Conservation (phyloP, 1,140 invertebrate genomes). For the Aphidius gifuensis region DNA sequence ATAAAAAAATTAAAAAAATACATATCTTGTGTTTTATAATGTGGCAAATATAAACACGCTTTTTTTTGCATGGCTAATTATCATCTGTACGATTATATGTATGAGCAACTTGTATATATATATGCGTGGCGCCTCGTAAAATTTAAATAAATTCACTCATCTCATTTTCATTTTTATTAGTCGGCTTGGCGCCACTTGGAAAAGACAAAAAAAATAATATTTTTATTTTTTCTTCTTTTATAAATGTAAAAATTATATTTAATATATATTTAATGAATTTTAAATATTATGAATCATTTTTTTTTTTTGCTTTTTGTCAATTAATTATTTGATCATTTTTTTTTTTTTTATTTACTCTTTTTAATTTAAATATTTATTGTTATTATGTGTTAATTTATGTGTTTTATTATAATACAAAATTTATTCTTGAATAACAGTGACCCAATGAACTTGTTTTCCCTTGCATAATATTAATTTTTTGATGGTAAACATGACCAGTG, state of each 20-base stretch:
- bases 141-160: conserved; percentile 33
- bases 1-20: conserved; percentile 24
- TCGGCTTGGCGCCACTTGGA: conserved; percentile 15
- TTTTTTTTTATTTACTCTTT: too few relatives aligned
- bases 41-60: conserved; percentile 16
- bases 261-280: too few relatives aligned
- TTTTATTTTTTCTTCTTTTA: conserved; percentile 1
- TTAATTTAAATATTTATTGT: too few relatives aligned
- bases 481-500: too few relatives aligned
- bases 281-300: neutral
- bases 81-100: conserved; percentile 24
- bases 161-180: conserved; percentile 32
- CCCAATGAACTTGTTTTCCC: too few relatives aligned
- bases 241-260: too few relatives aligned
- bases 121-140: conserved; percentile 28
- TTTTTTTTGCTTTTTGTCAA: too few relatives aligned
- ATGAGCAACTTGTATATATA: neutral
- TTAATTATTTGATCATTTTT: too few relatives aligned
- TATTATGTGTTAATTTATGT: too few relatives aligned
- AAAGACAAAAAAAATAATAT: conserved; percentile 16
- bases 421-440: too few relatives aligned
- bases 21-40: conserved; percentile 18
- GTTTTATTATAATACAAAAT: too few relatives aligned
- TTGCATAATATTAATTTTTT: too few relatives aligned
- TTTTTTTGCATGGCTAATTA: conserved; percentile 26